These are phyloP conservation scores for Leptinotarsa tumamoca DNA, from an alignment of 2,888 invertebrate genomes.

Conservation along the genomic window DNA sequence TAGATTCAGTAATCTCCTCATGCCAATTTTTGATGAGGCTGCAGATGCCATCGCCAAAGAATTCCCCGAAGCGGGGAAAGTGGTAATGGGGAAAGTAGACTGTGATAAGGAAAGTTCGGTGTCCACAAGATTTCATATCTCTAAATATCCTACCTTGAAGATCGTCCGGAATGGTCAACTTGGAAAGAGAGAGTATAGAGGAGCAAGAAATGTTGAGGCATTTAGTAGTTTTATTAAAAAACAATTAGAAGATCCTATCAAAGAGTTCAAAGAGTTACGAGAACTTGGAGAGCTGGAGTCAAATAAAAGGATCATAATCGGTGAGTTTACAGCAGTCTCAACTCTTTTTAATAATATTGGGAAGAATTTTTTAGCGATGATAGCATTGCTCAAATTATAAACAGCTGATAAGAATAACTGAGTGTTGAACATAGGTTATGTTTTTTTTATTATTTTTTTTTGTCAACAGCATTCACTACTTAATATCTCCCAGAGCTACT, in stretches of 20 bases:
- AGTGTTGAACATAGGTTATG: too few relatives aligned
- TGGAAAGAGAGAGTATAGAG: constrained; percentile 92
- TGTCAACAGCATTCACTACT: too few relatives aligned
- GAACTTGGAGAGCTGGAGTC: constrained; percentile 82
- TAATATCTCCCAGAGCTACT: too few relatives aligned
- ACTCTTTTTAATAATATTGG: too few relatives aligned
- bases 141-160: constrained; percentile 98
- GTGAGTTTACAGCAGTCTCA: constrained; percentile 60
- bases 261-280: constrained; percentile 79
- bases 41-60: constrained; percentile 85
- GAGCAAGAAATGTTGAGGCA: constrained; percentile 89
- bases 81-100: constrained; percentile 96
- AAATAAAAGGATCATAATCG: constrained; percentile 88
- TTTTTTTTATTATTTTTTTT: too few relatives aligned
- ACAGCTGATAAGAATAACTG: too few relatives aligned
- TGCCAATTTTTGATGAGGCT: constrained; percentile 97
- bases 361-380: too few relatives aligned
- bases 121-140: constrained; percentile 93
- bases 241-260: constrained; percentile 88
- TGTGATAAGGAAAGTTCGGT: constrained; percentile 93
- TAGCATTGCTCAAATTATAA: too few relatives aligned
- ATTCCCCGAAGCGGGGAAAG: constrained; percentile 84
- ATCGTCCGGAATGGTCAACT: constrained; percentile 90
- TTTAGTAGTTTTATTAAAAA: constrained; percentile 89
- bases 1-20: constrained; percentile 95